Percentiles rank a stretch among this genome's conserved stretches.
phyloP scores from a whole-genome alignment of 1,140 invertebrate genomes.

The Oryctes rhinoceros region DNA sequence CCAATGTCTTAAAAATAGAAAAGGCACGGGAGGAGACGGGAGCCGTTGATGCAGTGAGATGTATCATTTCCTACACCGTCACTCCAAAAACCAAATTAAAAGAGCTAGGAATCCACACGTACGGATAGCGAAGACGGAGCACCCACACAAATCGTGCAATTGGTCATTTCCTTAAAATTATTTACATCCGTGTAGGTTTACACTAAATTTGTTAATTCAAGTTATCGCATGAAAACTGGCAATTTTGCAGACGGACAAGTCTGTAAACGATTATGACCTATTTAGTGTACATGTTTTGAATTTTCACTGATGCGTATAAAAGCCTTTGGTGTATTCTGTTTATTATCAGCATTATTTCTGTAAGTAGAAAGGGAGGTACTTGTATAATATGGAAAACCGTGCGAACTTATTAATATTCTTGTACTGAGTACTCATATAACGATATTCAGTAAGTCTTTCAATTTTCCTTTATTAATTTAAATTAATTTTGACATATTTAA shows the following conservation, averaged over 20 bases:
- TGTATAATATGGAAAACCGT: too few relatives aligned
- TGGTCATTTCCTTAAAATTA: conserved; percentile 32
- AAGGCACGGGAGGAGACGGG: neutral
- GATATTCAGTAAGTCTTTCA: too few relatives aligned
- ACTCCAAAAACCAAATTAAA: conserved; percentile 13
- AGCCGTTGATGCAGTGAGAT: conserved; percentile 1
- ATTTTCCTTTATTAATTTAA: too few relatives aligned
- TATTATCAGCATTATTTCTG: too few relatives aligned
- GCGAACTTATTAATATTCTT: too few relatives aligned
- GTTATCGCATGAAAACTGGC: conserved; percentile 23
- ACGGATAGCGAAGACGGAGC: neutral
- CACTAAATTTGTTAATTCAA: conserved; percentile 13
- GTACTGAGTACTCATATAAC: too few relatives aligned
- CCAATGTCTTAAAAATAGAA: conserved; percentile 25
- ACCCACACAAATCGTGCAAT: conserved; percentile 4
- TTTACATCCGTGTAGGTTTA: conserved; percentile 9
- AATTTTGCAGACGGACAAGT: neutral
- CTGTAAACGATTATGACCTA: conserved; percentile 8
- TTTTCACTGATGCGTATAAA: neutral
- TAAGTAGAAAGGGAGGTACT: too few relatives aligned
- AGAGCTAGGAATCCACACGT: conserved; percentile 11
- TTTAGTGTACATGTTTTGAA: conserved; percentile 21
- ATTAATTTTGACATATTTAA: too few relatives aligned
- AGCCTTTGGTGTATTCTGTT: too few relatives aligned
- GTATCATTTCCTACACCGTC: conserved; percentile 17